A percentile compares a stretch with the other conserved stretches of the same genome.
phyloP scores from a whole-genome alignment of 2,888 invertebrate species.

The Eupithecia vulgata region DNA sequence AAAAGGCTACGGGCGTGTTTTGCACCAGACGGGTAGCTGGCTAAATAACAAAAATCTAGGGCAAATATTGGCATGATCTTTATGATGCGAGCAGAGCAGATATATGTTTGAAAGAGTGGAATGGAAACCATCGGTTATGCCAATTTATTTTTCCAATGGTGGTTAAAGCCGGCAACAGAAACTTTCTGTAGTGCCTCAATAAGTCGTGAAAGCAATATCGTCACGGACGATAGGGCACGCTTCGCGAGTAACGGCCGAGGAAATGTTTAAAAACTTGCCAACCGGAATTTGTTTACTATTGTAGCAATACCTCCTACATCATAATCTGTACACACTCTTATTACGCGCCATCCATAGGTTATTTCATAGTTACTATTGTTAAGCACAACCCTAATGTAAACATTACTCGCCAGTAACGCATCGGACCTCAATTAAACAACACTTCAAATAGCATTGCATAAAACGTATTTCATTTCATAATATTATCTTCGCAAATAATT shows the following conservation, averaged over 20 bases:
- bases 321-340: too few species aligned
- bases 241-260: constrained; percentile 59
- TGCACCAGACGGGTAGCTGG: constrained; percentile 39
- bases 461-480: too few species aligned
- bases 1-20: constrained; percentile 46
- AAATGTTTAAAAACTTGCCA: constrained; percentile 68
- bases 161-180: constrained; percentile 48
- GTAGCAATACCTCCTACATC: too few species aligned
- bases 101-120: neutral
- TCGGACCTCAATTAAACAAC: too few species aligned
- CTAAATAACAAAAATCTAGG: constrained; percentile 13
- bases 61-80: neutral
- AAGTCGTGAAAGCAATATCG: constrained; percentile 68
- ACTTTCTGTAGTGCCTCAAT: constrained; percentile 58
- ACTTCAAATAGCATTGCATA: too few species aligned
- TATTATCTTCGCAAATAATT: too few species aligned
- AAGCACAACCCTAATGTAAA: too few species aligned
- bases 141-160: constrained; percentile 48
- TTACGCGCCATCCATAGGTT: too few species aligned
- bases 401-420: too few species aligned
- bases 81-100: neutral
- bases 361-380: too few species aligned
- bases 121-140: constrained; percentile 36
- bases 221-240: constrained; percentile 66
- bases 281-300: constrained; percentile 66